A percentile compares a stretch with the other conserved stretches of the same genome.
phyloP scores from a whole-genome alignment of 2,888 invertebrate genomes.

The Ophonus ardosiacus region DNA sequence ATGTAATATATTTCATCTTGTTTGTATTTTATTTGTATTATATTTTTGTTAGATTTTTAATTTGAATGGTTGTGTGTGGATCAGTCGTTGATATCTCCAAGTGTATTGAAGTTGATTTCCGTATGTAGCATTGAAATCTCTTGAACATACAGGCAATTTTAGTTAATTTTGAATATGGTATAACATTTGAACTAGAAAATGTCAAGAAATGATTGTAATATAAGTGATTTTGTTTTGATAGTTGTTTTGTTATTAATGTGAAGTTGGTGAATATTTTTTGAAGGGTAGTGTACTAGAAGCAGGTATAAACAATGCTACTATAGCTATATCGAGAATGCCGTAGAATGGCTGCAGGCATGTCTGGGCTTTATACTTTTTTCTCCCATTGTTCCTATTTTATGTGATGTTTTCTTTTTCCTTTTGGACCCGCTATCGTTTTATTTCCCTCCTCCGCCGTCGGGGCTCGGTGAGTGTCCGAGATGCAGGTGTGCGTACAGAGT shows the following conservation, averaged over 20 bases:
- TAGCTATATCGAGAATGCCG: conserved; percentile 71
- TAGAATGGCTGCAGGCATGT: conserved; percentile 72
- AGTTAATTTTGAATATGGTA: too few species aligned
- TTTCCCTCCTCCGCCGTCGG: conserved; percentile 71
- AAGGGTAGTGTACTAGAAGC: conserved; percentile 63
- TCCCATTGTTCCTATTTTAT: conserved; percentile 73
- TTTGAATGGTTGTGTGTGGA: not conserved
- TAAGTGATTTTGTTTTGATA: conserved; percentile 41
- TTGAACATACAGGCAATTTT: not conserved
- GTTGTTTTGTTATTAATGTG: too few species aligned
- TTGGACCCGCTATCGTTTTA: conserved; percentile 72
- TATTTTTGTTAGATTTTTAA: not conserved
- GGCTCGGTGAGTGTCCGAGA: conserved; percentile 68
- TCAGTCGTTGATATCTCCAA: not conserved
- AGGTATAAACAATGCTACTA: conserved; percentile 66
- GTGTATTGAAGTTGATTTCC: not conserved
- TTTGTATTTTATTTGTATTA: too few species aligned
- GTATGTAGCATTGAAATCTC: conserved; percentile 40
- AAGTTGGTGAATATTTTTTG: conserved; percentile 61
- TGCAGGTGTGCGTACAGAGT: conserved; percentile 70
- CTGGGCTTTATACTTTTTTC: conserved; percentile 73
- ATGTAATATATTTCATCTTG: too few species aligned
- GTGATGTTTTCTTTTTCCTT: conserved; percentile 69
- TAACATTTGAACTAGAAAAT: too few species aligned
- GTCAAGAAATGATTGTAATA: too few species aligned